Conservation (phyloP, 2,797 vertebrate genomes). For the Liparis tanakae region DNA sequence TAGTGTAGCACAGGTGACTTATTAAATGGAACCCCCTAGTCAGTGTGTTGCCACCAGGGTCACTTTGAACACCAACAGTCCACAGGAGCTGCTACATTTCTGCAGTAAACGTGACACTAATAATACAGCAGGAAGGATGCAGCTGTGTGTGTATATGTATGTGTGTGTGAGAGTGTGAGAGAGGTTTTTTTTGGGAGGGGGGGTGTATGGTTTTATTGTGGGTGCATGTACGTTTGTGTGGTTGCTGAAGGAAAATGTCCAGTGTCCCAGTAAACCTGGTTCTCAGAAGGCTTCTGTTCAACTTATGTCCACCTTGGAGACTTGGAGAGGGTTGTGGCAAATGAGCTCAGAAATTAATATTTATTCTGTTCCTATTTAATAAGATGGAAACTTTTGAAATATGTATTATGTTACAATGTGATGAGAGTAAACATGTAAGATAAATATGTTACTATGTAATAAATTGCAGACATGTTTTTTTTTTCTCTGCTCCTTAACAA, state of each 20-base stretch:
- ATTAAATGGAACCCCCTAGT: conserved; percentile 32
- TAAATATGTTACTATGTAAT: conserved; percentile 82
- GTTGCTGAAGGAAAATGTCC: conserved; percentile 39
- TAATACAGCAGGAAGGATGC: conserved; percentile 48
- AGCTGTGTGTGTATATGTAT: conserved; percentile 44
- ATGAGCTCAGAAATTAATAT: conserved; percentile 76
- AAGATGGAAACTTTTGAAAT: conserved; percentile 76
- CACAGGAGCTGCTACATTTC: conserved; percentile 46
- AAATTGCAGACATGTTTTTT: conserved; percentile 75
- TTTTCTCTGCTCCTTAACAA: conserved; percentile 75
- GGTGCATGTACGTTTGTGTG: conserved; percentile 35
- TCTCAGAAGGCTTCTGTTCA: conserved; percentile 59
- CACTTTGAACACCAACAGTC: conserved; percentile 53
- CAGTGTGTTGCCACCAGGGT: conserved; percentile 47
- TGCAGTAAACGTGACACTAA: conserved; percentile 51
- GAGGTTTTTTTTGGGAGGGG: neutral
- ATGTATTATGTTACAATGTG: conserved; percentile 83
- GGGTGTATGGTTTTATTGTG: conserved; percentile 40
- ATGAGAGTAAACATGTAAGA: conserved; percentile 77
- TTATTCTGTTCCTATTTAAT: conserved; percentile 84
- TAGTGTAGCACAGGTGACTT: conserved; percentile 44
- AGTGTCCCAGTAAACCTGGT: conserved; percentile 53
- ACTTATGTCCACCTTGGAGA: conserved; percentile 54
- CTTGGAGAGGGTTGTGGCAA: conserved; percentile 57
- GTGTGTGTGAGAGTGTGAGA: conserved; percentile 18